A percentile compares a stretch with the other conserved stretches of the same genome.
Evolutionary conservation across 2,797 vertebrate species (phyloP).

Genomic region (Semotilus atromaculatus): DNA sequence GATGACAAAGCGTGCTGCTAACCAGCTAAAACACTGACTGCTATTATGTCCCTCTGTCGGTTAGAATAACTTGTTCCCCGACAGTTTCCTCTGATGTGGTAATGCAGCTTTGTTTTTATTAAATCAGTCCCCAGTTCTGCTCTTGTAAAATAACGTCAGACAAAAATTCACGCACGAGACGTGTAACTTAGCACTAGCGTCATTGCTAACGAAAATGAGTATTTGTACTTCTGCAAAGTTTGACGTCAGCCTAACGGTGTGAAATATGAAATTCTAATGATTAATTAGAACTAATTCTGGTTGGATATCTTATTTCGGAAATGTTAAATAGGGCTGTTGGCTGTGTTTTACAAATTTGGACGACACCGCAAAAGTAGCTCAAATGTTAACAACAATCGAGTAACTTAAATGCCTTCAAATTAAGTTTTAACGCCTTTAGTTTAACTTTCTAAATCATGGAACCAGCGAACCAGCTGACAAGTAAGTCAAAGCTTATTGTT

Average conservation of each 20-base stretch:
- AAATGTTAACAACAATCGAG: background rate
- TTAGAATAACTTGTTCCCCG: too few species aligned
- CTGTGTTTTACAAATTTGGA: background rate
- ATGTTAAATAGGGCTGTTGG: background rate
- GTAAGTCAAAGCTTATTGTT: background rate
- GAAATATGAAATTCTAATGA: background rate
- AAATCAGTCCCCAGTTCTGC: background rate
- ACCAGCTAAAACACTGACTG: background rate
- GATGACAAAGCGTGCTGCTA: slow-evolving; percentile 31
- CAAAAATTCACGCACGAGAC: background rate
- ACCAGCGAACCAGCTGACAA: background rate
- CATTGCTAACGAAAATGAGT: background rate
- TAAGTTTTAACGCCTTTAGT: background rate
- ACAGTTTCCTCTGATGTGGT: too few species aligned
- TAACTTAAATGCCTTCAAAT: background rate
- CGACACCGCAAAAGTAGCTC: background rate
- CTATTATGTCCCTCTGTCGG: background rate
- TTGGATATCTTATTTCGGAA: background rate
- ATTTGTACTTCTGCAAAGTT: background rate
- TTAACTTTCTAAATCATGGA: background rate
- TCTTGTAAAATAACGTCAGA: background rate
- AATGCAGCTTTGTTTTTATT: background rate
- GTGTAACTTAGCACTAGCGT: slow-evolving; percentile 35
- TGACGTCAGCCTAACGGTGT: background rate
- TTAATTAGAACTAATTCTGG: too few species aligned